These are phyloP conservation scores for Teleiodes luculella DNA, from an alignment of 2,888 invertebrate genomes.

Conservation along the genomic window DNA sequence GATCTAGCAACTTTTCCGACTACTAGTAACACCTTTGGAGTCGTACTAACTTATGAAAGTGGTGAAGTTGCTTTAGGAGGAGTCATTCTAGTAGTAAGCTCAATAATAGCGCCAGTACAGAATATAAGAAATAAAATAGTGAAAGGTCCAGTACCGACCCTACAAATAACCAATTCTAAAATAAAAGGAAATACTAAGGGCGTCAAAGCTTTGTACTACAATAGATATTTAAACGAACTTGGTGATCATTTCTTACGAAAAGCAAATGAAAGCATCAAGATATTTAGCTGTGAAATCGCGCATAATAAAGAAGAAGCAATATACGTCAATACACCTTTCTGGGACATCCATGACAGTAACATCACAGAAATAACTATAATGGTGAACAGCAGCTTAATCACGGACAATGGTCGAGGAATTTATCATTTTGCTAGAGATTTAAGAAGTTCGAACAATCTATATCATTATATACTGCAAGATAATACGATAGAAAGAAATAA, in stretches of 20 bases:
- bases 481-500: slow-evolving; percentile 91
- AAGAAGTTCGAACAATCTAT: slow-evolving; percentile 96
- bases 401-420: slow-evolving; percentile 92
- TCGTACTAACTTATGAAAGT: slow-evolving; percentile 88
- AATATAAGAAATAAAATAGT: slow-evolving; percentile 85
- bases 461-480: slow-evolving; percentile 94
- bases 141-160: slow-evolving; percentile 87
- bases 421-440: slow-evolving; percentile 95
- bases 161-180: slow-evolving; percentile 84
- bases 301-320: slow-evolving; percentile 90
- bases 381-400: slow-evolving; percentile 90
- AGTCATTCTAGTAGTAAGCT: slow-evolving; percentile 87
- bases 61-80: slow-evolving; percentile 89
- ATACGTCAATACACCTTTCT: slow-evolving; percentile 89
- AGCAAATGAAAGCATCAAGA: slow-evolving; percentile 90
- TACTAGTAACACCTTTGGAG: slow-evolving; percentile 89
- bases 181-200: slow-evolving; percentile 90
- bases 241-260: slow-evolving; percentile 92
- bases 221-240: slow-evolving; percentile 89
- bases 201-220: slow-evolving; percentile 90
- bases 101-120: slow-evolving; percentile 85
- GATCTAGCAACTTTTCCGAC: slow-evolving; percentile 95
- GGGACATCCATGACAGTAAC: slow-evolving; percentile 91
- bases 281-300: slow-evolving; percentile 88
- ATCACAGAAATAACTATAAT: slow-evolving; percentile 94